Conservation (phyloP, 2,113 vertebrate species). For the Passer domesticus region DNA sequence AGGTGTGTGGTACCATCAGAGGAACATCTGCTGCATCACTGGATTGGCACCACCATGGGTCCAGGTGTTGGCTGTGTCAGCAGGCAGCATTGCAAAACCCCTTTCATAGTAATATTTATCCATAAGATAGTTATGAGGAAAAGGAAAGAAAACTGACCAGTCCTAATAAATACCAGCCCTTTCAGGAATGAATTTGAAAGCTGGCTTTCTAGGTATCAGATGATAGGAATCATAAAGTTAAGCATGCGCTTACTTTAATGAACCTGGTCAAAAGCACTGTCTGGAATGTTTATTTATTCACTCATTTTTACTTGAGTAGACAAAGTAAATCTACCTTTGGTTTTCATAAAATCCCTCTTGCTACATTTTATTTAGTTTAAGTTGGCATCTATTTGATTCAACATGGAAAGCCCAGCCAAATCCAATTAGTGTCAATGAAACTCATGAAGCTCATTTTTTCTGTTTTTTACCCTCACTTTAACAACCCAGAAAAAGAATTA, state of each 20-base stretch:
- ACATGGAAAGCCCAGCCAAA: slow-evolving; percentile 38
- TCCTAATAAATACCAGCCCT: slow-evolving; percentile 15
- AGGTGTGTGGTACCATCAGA: neutral
- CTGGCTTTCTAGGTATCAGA: slow-evolving; percentile 28
- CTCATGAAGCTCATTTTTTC: neutral
- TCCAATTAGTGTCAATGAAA: slow-evolving; percentile 48
- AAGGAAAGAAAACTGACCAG: slow-evolving; percentile 23
- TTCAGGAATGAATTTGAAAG: slow-evolving; percentile 21
- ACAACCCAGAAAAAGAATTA: neutral
- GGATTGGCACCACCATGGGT: neutral
- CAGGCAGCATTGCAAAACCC: slow-evolving; percentile 6
- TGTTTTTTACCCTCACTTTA: neutral
- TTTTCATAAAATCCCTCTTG: slow-evolving; percentile 49
- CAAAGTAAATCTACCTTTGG: slow-evolving; percentile 52
- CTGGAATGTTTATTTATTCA: slow-evolving; percentile 57
- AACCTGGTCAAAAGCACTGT: slow-evolving; percentile 22
- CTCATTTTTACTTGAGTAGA: slow-evolving; percentile 63
- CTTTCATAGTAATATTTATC: slow-evolving; percentile 8
- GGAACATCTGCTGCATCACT: neutral
- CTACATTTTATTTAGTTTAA: slow-evolving; percentile 39
- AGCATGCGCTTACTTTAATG: neutral
- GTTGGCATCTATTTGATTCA: slow-evolving; percentile 38
- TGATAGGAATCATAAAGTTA: slow-evolving; percentile 27
- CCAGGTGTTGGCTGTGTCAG: slow-evolving; percentile 18
- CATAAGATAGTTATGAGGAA: slow-evolving; percentile 21